These are phyloP conservation scores for Salminus brasiliensis DNA, from an alignment of 2,113 vertebrate genomes.

Conservation along the genomic window DNA sequence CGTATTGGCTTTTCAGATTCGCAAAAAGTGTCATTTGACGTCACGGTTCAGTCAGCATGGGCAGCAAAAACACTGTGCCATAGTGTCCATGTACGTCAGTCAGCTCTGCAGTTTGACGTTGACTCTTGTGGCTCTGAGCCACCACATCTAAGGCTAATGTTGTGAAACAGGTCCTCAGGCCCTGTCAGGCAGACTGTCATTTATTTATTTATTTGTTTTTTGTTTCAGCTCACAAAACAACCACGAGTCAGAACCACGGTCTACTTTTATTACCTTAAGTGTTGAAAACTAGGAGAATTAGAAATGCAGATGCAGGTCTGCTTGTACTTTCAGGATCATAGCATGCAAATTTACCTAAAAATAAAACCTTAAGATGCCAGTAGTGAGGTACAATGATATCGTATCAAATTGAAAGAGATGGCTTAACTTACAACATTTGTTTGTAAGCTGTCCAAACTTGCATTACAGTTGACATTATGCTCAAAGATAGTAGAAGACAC, in stretches of 20 bases:
- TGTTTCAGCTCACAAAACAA: neutral
- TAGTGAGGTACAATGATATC: no score
- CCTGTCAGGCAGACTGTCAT: neutral
- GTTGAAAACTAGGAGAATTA: neutral
- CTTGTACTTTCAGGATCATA: no score
- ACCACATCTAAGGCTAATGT: neutral
- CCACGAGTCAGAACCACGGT: neutral
- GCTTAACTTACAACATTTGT: no score
- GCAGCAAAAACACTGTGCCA: neutral
- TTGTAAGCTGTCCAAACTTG: no score
- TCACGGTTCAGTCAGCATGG: constrained; percentile 11
- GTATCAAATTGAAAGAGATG: no score
- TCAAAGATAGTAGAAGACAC: no score
- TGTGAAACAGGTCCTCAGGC: neutral
- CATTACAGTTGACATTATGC: no score
- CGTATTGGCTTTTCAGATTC: neutral
- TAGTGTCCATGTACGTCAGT: neutral
- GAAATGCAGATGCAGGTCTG: neutral
- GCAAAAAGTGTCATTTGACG: neutral
- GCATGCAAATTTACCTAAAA: no score
- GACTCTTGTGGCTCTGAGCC: neutral
- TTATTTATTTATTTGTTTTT: neutral
- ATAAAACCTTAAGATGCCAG: no score
- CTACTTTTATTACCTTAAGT: neutral
- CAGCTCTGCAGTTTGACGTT: neutral